These are phyloP conservation scores for Larimichthys crocea DNA, from an alignment of 2,113 vertebrate genomes.

Conservation along the genomic window DNA sequence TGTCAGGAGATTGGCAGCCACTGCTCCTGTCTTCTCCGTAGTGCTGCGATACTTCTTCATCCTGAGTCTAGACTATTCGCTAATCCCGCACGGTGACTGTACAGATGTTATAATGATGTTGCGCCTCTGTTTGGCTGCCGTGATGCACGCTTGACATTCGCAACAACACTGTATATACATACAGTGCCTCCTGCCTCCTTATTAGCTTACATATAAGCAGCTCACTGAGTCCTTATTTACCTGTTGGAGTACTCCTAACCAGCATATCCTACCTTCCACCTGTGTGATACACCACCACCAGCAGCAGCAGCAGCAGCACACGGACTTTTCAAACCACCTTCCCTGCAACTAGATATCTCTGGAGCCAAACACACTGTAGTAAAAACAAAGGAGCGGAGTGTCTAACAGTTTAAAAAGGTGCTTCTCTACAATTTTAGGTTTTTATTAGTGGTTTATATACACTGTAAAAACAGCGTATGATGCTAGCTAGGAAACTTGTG, in stretches of 20 bases:
- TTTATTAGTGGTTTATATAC: no score
- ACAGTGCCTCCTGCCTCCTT: conserved; percentile 3
- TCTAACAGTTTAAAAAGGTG: not conserved
- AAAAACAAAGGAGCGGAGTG: not conserved
- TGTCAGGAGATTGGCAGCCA: conserved; percentile 50
- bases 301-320: not conserved
- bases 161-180: conserved; percentile 27
- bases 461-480: not conserved
- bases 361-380: conserved; percentile 1
- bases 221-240: not conserved
- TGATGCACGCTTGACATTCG: conserved; percentile 47
- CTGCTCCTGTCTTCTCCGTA: not conserved
- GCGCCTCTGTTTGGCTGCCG: conserved; percentile 49
- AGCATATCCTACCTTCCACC: conserved; percentile 38
- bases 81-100: conserved; percentile 22
- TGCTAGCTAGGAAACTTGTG: not conserved
- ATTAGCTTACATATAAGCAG: conserved; percentile 45
- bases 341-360: conserved; percentile 2
- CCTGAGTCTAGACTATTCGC: not conserved
- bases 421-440: no score
- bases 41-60: conserved; percentile 7
- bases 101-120: conserved; percentile 63
- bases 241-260: not conserved
- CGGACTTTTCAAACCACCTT: conserved; percentile 37
- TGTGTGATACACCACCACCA: conserved; percentile 54